Conservation (phyloP, 2,888 invertebrate genomes). For the Criorhina ranunculi region DNA sequence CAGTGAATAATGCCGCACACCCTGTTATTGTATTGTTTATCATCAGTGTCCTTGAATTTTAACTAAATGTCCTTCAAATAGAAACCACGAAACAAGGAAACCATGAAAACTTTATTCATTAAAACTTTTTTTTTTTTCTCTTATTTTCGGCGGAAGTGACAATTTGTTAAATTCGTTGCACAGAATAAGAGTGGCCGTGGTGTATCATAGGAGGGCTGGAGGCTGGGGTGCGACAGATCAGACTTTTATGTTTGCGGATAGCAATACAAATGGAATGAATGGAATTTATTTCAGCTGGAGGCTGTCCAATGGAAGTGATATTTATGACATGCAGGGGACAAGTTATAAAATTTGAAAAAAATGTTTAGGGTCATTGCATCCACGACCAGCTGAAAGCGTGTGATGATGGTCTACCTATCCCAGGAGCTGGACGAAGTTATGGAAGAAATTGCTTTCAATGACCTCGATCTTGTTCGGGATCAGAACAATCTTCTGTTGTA, state of each 20-base stretch:
- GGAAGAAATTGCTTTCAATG: too few relatives aligned
- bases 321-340: slow-evolving; percentile 9
- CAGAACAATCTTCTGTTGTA: too few relatives aligned
- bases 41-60: slow-evolving; percentile 41
- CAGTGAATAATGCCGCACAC: slow-evolving; percentile 37
- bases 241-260: neutral
- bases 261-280: slow-evolving; percentile 22
- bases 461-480: too few relatives aligned
- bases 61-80: slow-evolving; percentile 29
- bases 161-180: slow-evolving; percentile 57
- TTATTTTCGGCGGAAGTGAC: slow-evolving; percentile 51
- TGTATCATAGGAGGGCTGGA: too few relatives aligned
- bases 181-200: neutral
- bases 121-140: slow-evolving; percentile 46
- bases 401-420: too few relatives aligned
- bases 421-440: too few relatives aligned
- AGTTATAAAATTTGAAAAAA: neutral
- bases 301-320: slow-evolving; percentile 18
- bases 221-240: too few relatives aligned
- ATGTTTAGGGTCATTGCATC: too few relatives aligned
- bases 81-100: slow-evolving; percentile 13
- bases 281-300: slow-evolving; percentile 22
- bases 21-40: slow-evolving; percentile 17
- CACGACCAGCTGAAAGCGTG: too few relatives aligned
- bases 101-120: slow-evolving; percentile 65